Base-by-base conservation (phyloP, 2,113 vertebrate species). In the Tiliqua scincoides region DNA sequence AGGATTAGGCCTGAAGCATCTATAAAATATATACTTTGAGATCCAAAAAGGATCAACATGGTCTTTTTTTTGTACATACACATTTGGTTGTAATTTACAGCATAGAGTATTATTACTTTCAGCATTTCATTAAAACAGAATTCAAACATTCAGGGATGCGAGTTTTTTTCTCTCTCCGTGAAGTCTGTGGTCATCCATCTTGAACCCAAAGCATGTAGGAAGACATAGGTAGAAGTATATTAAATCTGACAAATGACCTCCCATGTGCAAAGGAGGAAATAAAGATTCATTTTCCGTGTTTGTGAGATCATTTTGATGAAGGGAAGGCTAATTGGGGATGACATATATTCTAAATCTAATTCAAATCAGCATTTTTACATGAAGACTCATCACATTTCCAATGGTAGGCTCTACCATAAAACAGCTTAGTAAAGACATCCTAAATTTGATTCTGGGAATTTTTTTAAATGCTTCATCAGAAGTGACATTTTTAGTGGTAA, bases 181-280 rank as follows among this genome's bases (percentile, higher is more conserved):
- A 93, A 94, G 91, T 95, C 90, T 11, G 0, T 88, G 91, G 91
- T 88, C 95, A 96, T 96, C 94, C 87, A 94, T 97, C 95, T 95
- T 95, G 95, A 96, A 96, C 91, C 90, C 94, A 94, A 95, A 94
- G 92, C 93, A 95, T 96, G 95, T 93, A 96, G 93, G 87, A 96
- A 96, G 96, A 96, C 86, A 35, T 95, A 96, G 95, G 95, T 96
- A 94, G 95, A 97, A 96, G 91, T 96, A 92, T 95, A 97, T 97
- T 97, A 96, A 97, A 96, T 94, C 95, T 96, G 96, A 97, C 96
- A 97, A 97, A 96, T 96, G 95, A 96, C 96, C 96, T 97, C 96
- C 96, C 96, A 94, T 96, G 96, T 96, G 96, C 94, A 97, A 96
- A 96, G 94, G 93, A 97, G 96, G 96, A 97, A 97, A 97, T 97